Evolutionary conservation across 1,140 invertebrate genomes (phyloP).

Genomic region (Nephotettix cincticeps): DNA sequence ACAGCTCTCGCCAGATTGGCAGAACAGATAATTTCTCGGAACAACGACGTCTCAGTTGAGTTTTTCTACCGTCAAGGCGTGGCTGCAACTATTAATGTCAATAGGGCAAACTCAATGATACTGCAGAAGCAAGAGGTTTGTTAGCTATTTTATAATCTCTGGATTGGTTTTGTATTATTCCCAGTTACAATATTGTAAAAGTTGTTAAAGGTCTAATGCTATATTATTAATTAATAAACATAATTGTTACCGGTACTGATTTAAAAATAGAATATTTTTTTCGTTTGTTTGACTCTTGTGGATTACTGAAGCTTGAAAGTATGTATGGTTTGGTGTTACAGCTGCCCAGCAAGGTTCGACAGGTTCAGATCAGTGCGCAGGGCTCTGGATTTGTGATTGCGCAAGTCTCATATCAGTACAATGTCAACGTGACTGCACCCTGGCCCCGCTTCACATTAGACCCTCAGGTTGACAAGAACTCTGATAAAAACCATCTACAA

Average conservation of each 20-base stretch:
- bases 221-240: no score
- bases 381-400: constrained; percentile 83
- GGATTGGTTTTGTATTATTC: no score
- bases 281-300: no score
- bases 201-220: no score
- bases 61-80: constrained; percentile 56
- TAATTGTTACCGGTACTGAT: no score
- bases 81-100: constrained; percentile 63
- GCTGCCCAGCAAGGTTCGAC: constrained; percentile 55
- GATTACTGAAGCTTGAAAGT: no score
- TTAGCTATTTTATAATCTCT: no score
- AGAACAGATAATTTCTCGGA: constrained; percentile 56
- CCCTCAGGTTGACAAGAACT: constrained; percentile 83
- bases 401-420: constrained; percentile 81
- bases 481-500: constrained; percentile 78
- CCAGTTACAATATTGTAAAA: no score
- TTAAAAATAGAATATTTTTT: no score
- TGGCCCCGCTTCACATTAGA: constrained; percentile 88
- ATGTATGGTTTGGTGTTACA: no score
- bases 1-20: constrained; percentile 70
- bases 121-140: constrained; percentile 69
- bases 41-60: constrained; percentile 54
- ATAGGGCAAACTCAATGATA: constrained; percentile 68
- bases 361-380: constrained; percentile 65
- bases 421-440: constrained; percentile 85